Conservation (phyloP, 92 coral and sea anemone species). For the Epizoanthus scotinus region DNA sequence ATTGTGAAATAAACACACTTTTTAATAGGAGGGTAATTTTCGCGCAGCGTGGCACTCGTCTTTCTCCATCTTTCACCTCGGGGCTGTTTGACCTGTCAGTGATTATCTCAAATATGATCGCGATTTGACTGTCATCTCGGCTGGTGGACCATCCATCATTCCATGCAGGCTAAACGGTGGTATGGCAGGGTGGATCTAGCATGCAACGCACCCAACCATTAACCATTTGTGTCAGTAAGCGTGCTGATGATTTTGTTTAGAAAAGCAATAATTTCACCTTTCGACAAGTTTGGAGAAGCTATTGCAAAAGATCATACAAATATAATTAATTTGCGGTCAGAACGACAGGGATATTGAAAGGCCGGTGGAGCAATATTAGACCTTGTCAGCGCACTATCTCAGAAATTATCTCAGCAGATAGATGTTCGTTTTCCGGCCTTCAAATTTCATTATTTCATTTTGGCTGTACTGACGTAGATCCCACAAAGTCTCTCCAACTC, state of each 20-base stretch:
- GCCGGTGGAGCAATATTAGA: too few relatives aligned
- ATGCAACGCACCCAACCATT: neutral
- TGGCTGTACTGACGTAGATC: too few relatives aligned
- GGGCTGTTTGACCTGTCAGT: slow-evolving; percentile 16
- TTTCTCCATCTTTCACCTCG: neutral
- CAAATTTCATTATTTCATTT: too few relatives aligned
- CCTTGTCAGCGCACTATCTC: neutral
- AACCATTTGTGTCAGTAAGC: neutral
- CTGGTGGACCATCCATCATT: neutral
- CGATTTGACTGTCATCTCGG: slow-evolving; percentile 1
- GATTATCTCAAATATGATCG: slow-evolving; percentile 41
- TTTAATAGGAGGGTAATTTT: neutral
- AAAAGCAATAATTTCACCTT: neutral
- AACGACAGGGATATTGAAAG: neutral
- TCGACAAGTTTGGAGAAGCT: slow-evolving; percentile 16
- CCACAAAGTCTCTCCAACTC: too few relatives aligned
- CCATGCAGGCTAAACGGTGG: too few relatives aligned
- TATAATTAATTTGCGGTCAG: slow-evolving; percentile 40
- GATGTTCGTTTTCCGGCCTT: too few relatives aligned
- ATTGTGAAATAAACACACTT: slow-evolving; percentile 29
- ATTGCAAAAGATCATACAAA: slow-evolving; percentile 19
- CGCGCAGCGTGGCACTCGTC: slow-evolving; percentile 1
- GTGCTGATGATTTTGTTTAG: neutral
- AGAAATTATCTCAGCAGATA: slow-evolving; percentile 20
- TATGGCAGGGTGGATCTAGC: too few relatives aligned